Base-by-base conservation (phyloP, 2,113 vertebrate species). In the Brevimyrus niger region DNA sequence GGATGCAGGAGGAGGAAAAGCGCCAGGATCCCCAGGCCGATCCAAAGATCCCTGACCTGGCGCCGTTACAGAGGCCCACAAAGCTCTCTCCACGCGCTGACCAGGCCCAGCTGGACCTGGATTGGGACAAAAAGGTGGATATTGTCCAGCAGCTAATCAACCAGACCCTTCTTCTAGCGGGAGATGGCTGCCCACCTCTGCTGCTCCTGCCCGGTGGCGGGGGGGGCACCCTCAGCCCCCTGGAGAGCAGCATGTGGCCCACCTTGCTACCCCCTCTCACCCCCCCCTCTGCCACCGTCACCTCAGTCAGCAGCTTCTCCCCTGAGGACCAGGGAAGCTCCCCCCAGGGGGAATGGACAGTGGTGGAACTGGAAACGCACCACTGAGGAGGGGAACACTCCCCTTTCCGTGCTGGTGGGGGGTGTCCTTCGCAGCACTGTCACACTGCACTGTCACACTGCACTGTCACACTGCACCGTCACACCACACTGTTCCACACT, bases 341-440 rank as follows among this genome's bases (percentile, higher is more conserved):
- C 23, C 94, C 97, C 0, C 97, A 97, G 92, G 97, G 97, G 0
- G 97, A 98, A 92, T 98, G 97, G 97, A 98, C 97, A 0, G 97
- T 98, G 51, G 97, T 98, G 65, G 97, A 98, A 92, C 94, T 98
- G 92, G 97, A 98, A 92, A 97, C 97, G 0, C 97, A 98, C 90
- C 97, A 98, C 92, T 98, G 93, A 97, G 83, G 51, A 4, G 13
- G 13, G 1, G 2, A 87, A 38, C 46, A 9, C 35, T 5, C 48
- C 88, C 82, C 23, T 13, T n/a, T 50, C 42, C 58, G 21, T 80
- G 13, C 6, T 42, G 73, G 73, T 42, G 13, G 65, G 38, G 38
- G 38, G 9, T 27, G n/a, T 47, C 17, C 87, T 86, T 5, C 83
- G 15, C 42, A 69, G 7, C 27, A 44, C 31, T 46, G 31, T 44